Evolutionary conservation across 2,888 invertebrate genomes (phyloP).

Genomic region (Drosophila pullipes): DNA sequence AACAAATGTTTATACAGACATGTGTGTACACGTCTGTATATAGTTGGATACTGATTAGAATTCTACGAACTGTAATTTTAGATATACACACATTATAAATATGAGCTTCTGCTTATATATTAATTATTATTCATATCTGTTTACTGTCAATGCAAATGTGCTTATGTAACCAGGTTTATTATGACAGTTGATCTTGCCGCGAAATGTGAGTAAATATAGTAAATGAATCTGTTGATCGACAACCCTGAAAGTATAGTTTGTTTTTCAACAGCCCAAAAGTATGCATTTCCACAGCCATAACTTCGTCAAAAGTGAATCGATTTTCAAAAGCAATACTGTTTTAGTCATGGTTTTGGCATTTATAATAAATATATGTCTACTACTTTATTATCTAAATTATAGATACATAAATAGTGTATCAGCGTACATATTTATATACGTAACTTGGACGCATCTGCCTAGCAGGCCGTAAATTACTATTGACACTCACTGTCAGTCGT

Average conservation of each 20-base stretch:
- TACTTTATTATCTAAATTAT: neutral
- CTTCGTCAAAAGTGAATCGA: neutral
- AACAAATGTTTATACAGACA: constrained; percentile 28
- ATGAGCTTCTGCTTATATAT: neutral
- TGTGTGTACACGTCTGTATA: neutral
- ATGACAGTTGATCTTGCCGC: neutral
- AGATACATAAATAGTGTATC: neutral
- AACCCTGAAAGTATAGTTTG: constrained; percentile 1
- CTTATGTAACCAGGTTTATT: neutral
- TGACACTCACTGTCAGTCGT: constrained; percentile 47
- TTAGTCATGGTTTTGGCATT: neutral
- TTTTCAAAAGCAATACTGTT: neutral
- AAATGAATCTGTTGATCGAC: neutral
- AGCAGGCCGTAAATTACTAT: constrained; percentile 34
- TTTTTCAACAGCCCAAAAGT: constrained; percentile 17
- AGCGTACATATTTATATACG: neutral
- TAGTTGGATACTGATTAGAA: constrained; percentile 47
- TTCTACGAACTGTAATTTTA: constrained; percentile 25
- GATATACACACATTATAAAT: neutral
- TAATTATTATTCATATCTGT: neutral
- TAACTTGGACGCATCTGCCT: neutral
- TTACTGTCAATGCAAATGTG: neutral
- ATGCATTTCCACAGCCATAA: constrained; percentile 1
- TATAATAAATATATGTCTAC: neutral
- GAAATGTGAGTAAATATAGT: neutral